Base-by-base conservation (phyloP, 2,113 vertebrate species). In the Prionailurus viverrinus region DNA sequence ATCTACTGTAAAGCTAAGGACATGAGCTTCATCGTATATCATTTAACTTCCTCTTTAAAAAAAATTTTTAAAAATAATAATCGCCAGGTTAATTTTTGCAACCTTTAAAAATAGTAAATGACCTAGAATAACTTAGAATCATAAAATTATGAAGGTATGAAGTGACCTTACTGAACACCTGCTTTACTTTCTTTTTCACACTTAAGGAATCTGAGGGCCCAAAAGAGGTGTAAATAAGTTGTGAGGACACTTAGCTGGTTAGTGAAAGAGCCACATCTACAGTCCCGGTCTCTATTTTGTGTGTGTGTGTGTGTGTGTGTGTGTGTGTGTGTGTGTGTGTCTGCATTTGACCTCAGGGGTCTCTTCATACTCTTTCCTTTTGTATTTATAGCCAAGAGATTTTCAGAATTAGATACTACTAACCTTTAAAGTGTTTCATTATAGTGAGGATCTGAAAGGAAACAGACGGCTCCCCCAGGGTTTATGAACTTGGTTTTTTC, bases 381-480 rank as follows among this genome's bases (percentile, higher is more conserved):
- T 95, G 41, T 71, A 53, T 91, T 82, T 95, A 45, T 91, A 92
- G 3, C 36, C 18, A 93, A 83, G 29, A 87, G 33, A 80, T 81
- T 92, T 95, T 45, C 39, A 83, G 58, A 89, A 65, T 45, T 92
- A 94, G 87, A 33, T 94, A 80, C 39, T 68, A 66, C 27, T 69
- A 88, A 76, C 25, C 6, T n/a, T 45, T 25, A 68, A 94, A 65
- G 51, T 55, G 92, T 90, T 92, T 94, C 65, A 31, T 63, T 74
- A 16, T 61, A 96, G 76, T 58, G 69, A 76, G 11, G 15, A 63
- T 78, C 81, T 48, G 16, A 89, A 91, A 48, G 41, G 36, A 89
- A 63, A 68, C 41, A 84, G 41, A 58, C 23, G 19, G 53, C n/a
- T 79, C 91, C 18, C 76, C 21, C 16, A 8, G 66, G 25, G 41